Evolutionary conservation across 2,797 vertebrate genomes (phyloP).

Genomic region (Eidolon dupreanum): DNA sequence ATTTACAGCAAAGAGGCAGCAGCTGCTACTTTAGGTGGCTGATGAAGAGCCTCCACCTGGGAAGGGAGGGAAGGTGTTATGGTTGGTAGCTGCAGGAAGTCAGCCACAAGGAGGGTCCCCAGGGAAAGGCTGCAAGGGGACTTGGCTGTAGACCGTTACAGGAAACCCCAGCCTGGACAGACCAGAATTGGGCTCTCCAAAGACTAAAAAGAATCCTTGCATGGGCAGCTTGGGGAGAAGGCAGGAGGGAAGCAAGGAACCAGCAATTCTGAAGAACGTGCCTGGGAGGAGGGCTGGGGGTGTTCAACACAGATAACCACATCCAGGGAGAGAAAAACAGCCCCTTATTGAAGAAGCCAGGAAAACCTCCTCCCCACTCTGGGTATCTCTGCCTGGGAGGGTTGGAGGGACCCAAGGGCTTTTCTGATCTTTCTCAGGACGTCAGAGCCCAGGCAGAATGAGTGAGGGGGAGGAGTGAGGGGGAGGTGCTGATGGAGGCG

Average conservation of each 20-base stretch:
- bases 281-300: neutral
- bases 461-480: neutral
- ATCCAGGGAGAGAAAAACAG: neutral
- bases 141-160: neutral
- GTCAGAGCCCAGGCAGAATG: constrained; percentile 4
- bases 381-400: neutral
- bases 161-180: neutral
- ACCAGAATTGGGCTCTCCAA: neutral
- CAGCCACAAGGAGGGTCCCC: neutral
- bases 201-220: neutral
- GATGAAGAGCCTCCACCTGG: neutral
- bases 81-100: neutral
- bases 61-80: neutral
- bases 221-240: neutral
- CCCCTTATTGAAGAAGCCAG: neutral
- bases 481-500: neutral
- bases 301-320: neutral
- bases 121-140: neutral
- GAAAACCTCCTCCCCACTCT: neutral
- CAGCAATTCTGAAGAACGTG: constrained; percentile 26
- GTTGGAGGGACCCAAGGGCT: neutral
- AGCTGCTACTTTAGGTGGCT: neutral
- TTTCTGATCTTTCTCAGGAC: neutral
- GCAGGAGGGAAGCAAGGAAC: neutral
- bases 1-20: neutral